phyloP scores from a whole-genome alignment of 2,797 vertebrate species.

The Taeniopygia guttata region DNA sequence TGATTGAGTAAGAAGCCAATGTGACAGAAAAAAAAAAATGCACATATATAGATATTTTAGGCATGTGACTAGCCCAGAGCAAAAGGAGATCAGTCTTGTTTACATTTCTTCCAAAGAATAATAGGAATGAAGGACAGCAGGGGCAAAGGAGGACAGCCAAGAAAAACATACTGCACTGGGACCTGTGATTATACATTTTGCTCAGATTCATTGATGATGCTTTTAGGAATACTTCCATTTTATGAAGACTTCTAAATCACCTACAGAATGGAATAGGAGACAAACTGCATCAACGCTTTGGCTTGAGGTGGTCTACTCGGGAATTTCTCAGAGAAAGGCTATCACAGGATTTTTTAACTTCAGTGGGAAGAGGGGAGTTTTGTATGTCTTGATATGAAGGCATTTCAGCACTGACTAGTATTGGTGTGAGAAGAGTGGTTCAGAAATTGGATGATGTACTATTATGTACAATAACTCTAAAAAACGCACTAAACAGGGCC shows the following conservation, averaged over 20 bases:
- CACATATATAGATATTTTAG: background rate
- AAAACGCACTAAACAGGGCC: fast-evolving
- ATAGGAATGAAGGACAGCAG: background rate
- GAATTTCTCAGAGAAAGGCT: background rate
- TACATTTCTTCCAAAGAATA: background rate
- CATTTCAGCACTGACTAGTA: background rate
- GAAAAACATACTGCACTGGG: background rate
- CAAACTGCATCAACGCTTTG: background rate
- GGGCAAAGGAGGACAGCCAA: background rate
- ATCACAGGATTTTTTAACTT: background rate
- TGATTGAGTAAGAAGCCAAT: background rate
- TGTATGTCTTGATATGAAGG: background rate
- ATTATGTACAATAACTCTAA: background rate
- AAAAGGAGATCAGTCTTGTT: background rate
- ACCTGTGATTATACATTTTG: background rate
- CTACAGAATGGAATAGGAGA: background rate
- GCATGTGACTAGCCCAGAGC: background rate
- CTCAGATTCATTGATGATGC: background rate
- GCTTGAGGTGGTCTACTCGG: background rate
- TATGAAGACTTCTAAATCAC: background rate
- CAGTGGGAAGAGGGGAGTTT: background rate
- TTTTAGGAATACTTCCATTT: background rate
- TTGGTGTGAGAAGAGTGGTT: background rate
- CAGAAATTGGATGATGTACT: background rate
- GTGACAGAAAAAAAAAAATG: background rate